A percentile compares a stretch with the other conserved stretches of the same genome.
phyloP scores from a whole-genome alignment of 2,797 vertebrate species.

The Mormyrus proboscirostris region DNA sequence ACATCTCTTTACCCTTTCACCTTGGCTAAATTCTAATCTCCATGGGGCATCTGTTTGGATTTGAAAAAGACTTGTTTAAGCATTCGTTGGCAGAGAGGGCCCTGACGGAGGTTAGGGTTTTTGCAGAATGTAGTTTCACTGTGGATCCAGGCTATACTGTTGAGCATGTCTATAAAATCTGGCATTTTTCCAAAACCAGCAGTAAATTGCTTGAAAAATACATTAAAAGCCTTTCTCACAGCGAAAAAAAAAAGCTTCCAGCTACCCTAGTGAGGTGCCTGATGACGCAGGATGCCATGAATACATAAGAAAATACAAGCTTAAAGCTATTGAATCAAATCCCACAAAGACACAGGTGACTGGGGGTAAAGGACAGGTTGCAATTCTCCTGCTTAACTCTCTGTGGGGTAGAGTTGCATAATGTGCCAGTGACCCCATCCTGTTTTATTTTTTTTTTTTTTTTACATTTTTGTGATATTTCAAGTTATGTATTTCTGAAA shows the following conservation, averaged over 20 bases:
- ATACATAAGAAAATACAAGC: background rate
- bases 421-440: background rate
- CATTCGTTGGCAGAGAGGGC: background rate
- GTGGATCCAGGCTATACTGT: background rate
- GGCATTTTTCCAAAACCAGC: background rate
- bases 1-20: background rate
- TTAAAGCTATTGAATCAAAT: background rate
- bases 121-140: background rate
- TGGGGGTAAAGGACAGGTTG: background rate
- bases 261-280: background rate
- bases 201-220: conserved; percentile 4
- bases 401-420: background rate
- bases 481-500: background rate
- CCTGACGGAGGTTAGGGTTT: background rate
- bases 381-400: background rate
- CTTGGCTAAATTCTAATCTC: background rate
- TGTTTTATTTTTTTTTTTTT: background rate
- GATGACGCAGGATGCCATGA: background rate
- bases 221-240: background rate
- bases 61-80: background rate
- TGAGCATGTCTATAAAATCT: background rate
- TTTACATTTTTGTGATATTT: background rate
- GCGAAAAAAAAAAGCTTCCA: background rate
- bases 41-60: background rate
- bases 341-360: background rate